Evolutionary conservation across 2,797 vertebrate genomes (phyloP).

Genomic region (Enoplosus armatus): DNA sequence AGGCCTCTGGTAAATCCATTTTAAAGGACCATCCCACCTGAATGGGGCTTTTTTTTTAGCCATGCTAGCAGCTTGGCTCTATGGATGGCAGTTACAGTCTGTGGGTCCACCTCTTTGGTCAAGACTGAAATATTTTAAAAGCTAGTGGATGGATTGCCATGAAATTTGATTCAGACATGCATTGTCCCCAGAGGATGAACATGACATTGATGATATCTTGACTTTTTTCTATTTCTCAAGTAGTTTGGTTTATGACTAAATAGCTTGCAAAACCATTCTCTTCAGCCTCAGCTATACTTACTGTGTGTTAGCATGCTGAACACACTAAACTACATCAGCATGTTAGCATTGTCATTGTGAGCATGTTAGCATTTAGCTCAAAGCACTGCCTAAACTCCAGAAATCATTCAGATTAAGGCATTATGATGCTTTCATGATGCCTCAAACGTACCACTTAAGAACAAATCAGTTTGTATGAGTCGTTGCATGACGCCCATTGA

Average conservation of each 20-base stretch:
- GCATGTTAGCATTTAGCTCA: not conserved
- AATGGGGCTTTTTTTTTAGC: no score
- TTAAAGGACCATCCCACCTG: no score
- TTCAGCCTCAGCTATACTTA: no score
- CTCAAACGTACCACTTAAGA: not conserved
- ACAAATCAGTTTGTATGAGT: not conserved
- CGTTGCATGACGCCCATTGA: no score
- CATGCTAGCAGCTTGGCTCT: not conserved
- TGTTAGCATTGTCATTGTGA: not conserved
- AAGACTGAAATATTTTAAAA: not conserved
- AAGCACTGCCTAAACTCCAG: not conserved
- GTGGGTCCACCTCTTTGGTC: no score
- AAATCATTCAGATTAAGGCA: not conserved
- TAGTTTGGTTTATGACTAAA: not conserved
- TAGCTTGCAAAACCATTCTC: not conserved
- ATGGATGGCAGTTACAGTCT: not conserved
- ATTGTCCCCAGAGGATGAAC: not conserved
- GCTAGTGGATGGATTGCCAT: no score
- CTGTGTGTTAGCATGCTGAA: not conserved
- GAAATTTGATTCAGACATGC: not conserved
- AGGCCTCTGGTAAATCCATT: no score
- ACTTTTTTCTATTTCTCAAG: not conserved
- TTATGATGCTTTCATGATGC: not conserved
- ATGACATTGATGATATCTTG: not conserved
- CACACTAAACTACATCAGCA: not conserved